Evolutionary conservation across 2,888 invertebrate species (phyloP), one percentile per base, ranked within the genome.

Genomic region (Hirtodrosophila trivittata): DNA sequence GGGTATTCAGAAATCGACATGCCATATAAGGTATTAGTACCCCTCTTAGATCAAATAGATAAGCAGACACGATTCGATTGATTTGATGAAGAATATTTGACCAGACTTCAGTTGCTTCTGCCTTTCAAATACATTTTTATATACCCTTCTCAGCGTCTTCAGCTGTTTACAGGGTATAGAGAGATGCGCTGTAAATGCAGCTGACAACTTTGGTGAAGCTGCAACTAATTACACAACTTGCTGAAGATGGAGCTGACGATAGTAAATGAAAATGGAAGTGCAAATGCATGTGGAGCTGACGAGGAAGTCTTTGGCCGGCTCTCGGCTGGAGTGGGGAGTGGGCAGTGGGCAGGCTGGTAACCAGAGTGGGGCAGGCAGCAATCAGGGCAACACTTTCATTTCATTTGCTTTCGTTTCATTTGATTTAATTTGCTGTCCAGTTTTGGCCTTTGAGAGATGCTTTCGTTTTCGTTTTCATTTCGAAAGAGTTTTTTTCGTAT

Each of bases 351-450:
- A 16, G 13, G 9, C 47, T 37, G 35, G 26, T 35, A 21, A 28
- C 50, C 58, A 25, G 25, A 66, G 51, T 66, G 51, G 60, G 39
- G 13, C 43, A 50, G 25, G 43, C 25, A 18, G 33, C 41, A 42
- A 51, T 39, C 37, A 51, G 51, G 56, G 58, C 55, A 55, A 50
- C 66, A 76, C 84, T 86, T 80, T 83, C 77, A 55, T 73, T 73
- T 58, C 38, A 52, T 52, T 62, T 51, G 51, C 45, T 52, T 52
- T 52, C 62, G 46, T 56, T 52, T 37, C 26, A 18, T 32, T 49
- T 32, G 33, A 38, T 33, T 51, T 32, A 8, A 42, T 35, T 55
- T 43, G 9, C 37, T 26, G 42, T 14, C 43, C 43, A 28, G 26
- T 50, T 43, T 50, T 51, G 55, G 51, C 35, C 10, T 35, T 42